phyloP scores from a whole-genome alignment of 2,797 vertebrate species.

The Heteromormyrus szaboi region DNA sequence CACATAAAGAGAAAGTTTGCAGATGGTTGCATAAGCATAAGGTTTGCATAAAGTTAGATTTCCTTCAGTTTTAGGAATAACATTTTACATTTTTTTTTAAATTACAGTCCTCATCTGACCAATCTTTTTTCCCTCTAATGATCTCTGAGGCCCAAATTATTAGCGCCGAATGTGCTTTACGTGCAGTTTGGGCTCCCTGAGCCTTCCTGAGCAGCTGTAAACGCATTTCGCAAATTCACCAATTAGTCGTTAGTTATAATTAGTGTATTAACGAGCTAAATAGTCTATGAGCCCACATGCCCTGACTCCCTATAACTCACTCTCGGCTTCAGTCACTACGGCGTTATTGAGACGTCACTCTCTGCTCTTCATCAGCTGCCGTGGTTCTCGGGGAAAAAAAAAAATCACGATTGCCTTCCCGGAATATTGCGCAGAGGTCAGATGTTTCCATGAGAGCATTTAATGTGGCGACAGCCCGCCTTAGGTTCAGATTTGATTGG shows the following conservation, averaged over 20 bases:
- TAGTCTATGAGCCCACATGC: constrained; percentile 49
- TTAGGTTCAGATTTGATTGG: background rate
- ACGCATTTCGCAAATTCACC: constrained; percentile 74
- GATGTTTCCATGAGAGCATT: background rate
- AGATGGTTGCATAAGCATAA: constrained; percentile 10
- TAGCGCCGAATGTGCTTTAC: constrained; percentile 70
- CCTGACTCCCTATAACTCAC: constrained; percentile 35
- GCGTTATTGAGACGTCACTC: background rate
- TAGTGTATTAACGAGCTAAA: constrained; percentile 53
- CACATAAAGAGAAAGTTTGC: background rate
- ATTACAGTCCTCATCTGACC: constrained; percentile 75
- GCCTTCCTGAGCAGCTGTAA: constrained; percentile 61
- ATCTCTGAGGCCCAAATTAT: constrained; percentile 65
- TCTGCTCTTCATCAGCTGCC: background rate
- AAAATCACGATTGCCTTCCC: background rate
- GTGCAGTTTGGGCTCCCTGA: constrained; percentile 55
- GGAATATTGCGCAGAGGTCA: background rate
- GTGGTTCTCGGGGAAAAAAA: background rate
- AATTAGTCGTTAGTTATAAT: constrained; percentile 77
- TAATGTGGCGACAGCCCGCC: background rate
- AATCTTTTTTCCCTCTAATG: constrained; percentile 64
- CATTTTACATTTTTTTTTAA: constrained; percentile 53
- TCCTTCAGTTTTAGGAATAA: constrained; percentile 55
- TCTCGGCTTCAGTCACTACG: constrained; percentile 33
- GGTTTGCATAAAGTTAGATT: constrained; percentile 29